Evolutionary conservation across 1,140 invertebrate genomes (phyloP).

Genomic region (Stenopsyche tienmushanensis): DNA sequence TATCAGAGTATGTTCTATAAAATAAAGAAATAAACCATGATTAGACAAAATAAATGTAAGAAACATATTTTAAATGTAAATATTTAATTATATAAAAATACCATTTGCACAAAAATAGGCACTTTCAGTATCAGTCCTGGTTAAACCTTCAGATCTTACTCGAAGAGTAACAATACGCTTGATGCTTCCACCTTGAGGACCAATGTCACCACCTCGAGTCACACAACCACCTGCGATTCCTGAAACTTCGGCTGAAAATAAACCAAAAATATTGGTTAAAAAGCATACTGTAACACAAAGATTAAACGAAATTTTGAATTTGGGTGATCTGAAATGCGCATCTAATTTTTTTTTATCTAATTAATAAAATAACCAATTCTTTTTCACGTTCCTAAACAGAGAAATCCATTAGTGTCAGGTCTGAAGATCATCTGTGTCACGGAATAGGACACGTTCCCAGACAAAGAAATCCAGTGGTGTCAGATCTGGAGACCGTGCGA

Average conservation of each 20-base stretch:
- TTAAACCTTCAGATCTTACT: slow-evolving; percentile 61
- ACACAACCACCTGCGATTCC: slow-evolving; percentile 56
- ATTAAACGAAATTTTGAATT: too few relatives aligned
- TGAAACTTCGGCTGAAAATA: slow-evolving; percentile 61
- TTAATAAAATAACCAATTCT: too few relatives aligned
- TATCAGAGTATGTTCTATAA: slow-evolving; percentile 63
- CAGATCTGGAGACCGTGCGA: too few relatives aligned
- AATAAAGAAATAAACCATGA: slow-evolving; percentile 13
- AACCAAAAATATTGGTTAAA: not conserved
- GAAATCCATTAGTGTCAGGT: too few relatives aligned
- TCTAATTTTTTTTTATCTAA: too few relatives aligned
- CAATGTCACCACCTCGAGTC: slow-evolving; percentile 44
- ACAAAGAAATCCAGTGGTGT: too few relatives aligned
- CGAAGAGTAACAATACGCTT: slow-evolving; percentile 57
- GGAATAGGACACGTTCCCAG: too few relatives aligned
- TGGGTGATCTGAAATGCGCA: too few relatives aligned
- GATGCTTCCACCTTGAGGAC: slow-evolving; percentile 59
- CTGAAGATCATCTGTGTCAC: too few relatives aligned
- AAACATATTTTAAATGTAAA: not conserved
- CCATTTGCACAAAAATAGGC: slow-evolving; percentile 70
- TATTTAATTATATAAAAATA: slow-evolving; percentile 43
- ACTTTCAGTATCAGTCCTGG: slow-evolving; percentile 62
- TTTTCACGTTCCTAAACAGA: too few relatives aligned
- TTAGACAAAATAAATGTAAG: slow-evolving; percentile 11
- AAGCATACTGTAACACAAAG: too few relatives aligned